Conservation (phyloP, 1,140 invertebrate species). For the honey bee (Apis mellifera) region DNA sequence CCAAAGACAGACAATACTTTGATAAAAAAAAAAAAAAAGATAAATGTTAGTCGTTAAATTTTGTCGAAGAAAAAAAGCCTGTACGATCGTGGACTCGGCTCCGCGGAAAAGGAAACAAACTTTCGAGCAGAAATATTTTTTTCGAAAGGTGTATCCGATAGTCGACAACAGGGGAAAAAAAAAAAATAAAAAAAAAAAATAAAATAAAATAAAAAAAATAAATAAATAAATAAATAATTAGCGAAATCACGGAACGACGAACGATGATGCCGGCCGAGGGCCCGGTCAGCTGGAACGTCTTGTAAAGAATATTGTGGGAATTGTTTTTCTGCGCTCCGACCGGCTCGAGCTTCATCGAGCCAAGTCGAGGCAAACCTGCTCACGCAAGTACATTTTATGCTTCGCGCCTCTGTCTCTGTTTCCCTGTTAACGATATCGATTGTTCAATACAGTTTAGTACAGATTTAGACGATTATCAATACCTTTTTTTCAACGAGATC, state of each 20-base stretch:
- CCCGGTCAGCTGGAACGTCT: conserved; percentile 69
- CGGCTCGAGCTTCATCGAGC: conserved; percentile 50
- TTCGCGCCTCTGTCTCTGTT: conserved; percentile 61
- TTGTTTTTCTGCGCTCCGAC: conserved; percentile 77
- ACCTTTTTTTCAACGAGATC: background rate
- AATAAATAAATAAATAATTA: too few species aligned
- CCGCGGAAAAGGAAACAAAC: conserved; percentile 21
- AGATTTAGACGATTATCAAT: too few species aligned
- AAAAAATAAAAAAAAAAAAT: background rate
- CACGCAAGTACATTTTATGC: conserved; percentile 73
- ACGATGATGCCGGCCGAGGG: conserved; percentile 31
- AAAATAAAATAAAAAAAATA: too few species aligned
- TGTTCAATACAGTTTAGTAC: background rate
- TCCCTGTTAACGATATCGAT: conserved; percentile 4
- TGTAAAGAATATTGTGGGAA: conserved; percentile 76
- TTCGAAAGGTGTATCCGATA: conserved; percentile 37
- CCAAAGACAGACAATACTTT: conserved; percentile 53
- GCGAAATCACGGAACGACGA: conserved; percentile 13
- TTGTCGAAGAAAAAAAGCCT: conserved; percentile 18
- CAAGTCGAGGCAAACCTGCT: conserved; percentile 66
- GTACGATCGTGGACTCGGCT: background rate
- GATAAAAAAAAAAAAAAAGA: conserved; percentile 15
- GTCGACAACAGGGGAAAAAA: background rate
- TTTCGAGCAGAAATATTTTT: conserved; percentile 48
- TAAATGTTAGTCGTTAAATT: conserved; percentile 53